Evolutionary conservation across 1,140 invertebrate species (phyloP).

Genomic region (Drosophila littoralis): DNA sequence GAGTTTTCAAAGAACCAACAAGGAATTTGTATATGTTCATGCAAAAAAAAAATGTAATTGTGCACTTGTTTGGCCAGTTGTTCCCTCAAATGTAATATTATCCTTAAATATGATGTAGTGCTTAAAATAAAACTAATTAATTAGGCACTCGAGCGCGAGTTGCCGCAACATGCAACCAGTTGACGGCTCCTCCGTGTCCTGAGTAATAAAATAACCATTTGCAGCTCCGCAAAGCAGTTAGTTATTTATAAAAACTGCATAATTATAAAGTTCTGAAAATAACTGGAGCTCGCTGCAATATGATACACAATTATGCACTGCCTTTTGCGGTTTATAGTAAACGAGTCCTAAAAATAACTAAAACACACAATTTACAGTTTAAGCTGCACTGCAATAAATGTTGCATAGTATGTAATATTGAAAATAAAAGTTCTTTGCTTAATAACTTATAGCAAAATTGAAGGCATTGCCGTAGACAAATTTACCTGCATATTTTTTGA

Average conservation of each 20-base stretch:
- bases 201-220: neutral
- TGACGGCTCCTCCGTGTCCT: neutral
- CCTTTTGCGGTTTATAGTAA: neutral
- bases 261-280: conserved; percentile 8
- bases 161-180: neutral
- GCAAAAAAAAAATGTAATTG: too few relatives aligned
- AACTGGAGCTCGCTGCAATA: neutral
- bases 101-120: too few relatives aligned
- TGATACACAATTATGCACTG: neutral
- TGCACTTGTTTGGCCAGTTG: too few relatives aligned
- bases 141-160: neutral
- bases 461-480: neutral
- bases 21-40: too few relatives aligned
- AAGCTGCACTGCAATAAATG: neutral
- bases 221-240: neutral
- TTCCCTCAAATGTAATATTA: too few relatives aligned
- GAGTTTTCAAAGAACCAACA: too few relatives aligned
- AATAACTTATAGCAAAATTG: too few relatives aligned
- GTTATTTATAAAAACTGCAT: neutral
- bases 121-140: neutral
- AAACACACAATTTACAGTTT: neutral
- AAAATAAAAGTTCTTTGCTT: too few relatives aligned
- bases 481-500: conserved; percentile 83
- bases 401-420: too few relatives aligned
- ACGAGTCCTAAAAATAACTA: too few relatives aligned